These are phyloP conservation scores for Capricornis sumatraensis DNA, from an alignment of 2,113 vertebrate genomes.

Conservation along the genomic window DNA sequence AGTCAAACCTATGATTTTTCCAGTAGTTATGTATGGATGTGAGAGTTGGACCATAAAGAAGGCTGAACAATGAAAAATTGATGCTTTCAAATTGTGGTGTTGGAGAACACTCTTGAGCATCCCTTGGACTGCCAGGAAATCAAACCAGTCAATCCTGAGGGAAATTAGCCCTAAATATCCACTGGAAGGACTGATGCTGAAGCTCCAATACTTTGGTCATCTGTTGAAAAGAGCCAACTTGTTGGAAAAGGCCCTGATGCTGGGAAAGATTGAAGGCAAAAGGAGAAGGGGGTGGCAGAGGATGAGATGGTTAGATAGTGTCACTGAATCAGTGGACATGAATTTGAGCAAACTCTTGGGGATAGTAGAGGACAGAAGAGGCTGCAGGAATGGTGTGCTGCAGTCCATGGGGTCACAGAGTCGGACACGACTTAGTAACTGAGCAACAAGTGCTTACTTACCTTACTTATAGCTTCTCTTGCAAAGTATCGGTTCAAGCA, in stretches of 20 bases:
- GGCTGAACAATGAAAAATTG: neutral
- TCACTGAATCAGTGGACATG: neutral
- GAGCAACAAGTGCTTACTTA: accelerated
- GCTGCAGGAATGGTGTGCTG: neutral
- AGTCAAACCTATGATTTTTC: neutral
- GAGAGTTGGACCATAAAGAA: neutral
- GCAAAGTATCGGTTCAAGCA: neutral
- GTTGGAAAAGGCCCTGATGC: neutral
- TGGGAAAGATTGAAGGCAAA: neutral
- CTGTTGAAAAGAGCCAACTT: neutral
- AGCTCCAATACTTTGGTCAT: neutral
- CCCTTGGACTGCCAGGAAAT: neutral
- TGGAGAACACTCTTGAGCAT: neutral
- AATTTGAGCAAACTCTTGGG: neutral
- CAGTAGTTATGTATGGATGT: neutral
- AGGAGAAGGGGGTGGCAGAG: neutral
- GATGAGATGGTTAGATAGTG: neutral
- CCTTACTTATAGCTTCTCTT: accelerated
- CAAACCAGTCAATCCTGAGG: neutral
- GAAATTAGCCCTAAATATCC: neutral
- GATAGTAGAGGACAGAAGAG: neutral
- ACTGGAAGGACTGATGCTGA: neutral
- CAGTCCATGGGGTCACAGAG: neutral
- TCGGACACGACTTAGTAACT: neutral
- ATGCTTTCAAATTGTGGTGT: neutral